Evolutionary conservation across 2,113 vertebrate genomes (phyloP), one percentile per base, ranked within the genome.

Genomic region (Hemichromis elongatus): DNA sequence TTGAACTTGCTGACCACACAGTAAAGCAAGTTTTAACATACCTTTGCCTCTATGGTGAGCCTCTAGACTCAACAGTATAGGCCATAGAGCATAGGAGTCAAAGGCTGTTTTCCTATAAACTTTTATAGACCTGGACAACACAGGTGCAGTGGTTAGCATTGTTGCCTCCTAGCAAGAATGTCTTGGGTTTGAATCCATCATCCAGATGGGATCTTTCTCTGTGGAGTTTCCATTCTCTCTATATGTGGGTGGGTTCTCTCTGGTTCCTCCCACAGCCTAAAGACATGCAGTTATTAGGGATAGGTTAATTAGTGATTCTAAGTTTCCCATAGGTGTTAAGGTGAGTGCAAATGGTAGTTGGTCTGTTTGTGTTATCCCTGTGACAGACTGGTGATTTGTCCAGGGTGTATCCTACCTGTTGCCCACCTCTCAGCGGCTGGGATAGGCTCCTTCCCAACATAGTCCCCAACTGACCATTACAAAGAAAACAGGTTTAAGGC

Each of bases 61-160:
- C n/a, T n/a, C 0, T 42, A 68, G 9, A 42, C 37, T 42, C 37
- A 68, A 24, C 63, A 68, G 0, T 0, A 42, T 16, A 26, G 1
- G 7, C 12, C 61, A 42, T 42, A 24, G 35, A 42, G n/a, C 4
- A 68, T 24, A 40, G 1, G n/a, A 42, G 63, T 42, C 37, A 42
- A 42, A 16, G 37, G 14, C 63, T 26, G 21, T 26, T 70, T 45
- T 70, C 37, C 63, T 26, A 18, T 26, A 70, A 13, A 70, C 66
- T 6, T 45, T 42, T 8, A 26, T 45, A 70, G 37, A 26, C 45
- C 37, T 45, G 37, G 37, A 70, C 12, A 10, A 37, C 33, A 63
- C 59, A 1, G 0, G n/a, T 63, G 30, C 5, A 63, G 59, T 63
- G 3, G 30, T 63, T 63, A n/a, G 59, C 30, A 35, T 35, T 2